Conservation (phyloP, 2,888 invertebrate species). For the Mythimna ferrago region DNA sequence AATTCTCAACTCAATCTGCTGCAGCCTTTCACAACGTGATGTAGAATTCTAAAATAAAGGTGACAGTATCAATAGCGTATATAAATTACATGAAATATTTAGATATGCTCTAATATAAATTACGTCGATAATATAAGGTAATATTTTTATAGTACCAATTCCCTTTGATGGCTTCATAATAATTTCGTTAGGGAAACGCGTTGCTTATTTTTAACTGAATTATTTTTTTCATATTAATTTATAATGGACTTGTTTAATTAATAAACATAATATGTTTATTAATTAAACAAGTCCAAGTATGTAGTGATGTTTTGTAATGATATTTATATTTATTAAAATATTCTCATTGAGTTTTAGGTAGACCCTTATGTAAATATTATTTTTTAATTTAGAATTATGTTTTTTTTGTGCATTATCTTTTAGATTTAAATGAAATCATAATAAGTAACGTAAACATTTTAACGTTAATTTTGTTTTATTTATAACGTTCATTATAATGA, state of each 20-base stretch:
- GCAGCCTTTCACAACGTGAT: slow-evolving; percentile 4
- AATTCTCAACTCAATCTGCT: not conserved
- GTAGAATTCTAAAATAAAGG: slow-evolving; percentile 7
- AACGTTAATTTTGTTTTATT: slow-evolving; percentile 19
- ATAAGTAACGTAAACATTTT: slow-evolving; percentile 14
- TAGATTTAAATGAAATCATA: slow-evolving; percentile 29
- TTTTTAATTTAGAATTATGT: slow-evolving; percentile 19
- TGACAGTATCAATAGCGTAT: too few species aligned
- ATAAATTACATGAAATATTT: not conserved
- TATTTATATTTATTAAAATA: slow-evolving; percentile 2
- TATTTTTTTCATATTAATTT: slow-evolving; percentile 12
- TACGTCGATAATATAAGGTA: not conserved
- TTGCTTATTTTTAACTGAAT: not conserved
- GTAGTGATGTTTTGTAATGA: not conserved
- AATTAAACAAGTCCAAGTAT: too few species aligned
- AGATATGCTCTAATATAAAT: slow-evolving; percentile 6
- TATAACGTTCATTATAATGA: slow-evolving; percentile 21
- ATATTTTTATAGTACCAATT: not conserved
- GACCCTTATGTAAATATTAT: slow-evolving; percentile 36
- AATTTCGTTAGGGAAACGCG: not conserved
- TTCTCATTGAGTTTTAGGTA: slow-evolving; percentile 16
- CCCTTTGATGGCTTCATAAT: slow-evolving; percentile 9
- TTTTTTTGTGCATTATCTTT: slow-evolving; percentile 19
- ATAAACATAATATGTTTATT: not conserved
- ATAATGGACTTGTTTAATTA: not conserved